Percentiles rank a stretch among this genome's conserved stretches.
These are phyloP conservation scores for Candoia aspera DNA, from an alignment of 2,113 vertebrate species.

Conservation along the genomic window DNA sequence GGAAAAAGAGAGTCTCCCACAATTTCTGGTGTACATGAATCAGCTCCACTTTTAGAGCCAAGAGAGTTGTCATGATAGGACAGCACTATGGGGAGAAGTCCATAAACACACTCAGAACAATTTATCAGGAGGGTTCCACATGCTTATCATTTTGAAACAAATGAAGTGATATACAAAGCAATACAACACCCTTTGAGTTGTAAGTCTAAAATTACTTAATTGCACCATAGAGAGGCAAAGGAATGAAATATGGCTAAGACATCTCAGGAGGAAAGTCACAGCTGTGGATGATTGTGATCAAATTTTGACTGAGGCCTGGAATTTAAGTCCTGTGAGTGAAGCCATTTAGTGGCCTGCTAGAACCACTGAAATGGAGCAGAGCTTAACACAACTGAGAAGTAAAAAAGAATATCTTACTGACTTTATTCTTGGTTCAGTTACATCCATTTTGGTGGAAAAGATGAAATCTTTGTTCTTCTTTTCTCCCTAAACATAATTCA, in stretches of 20 bases:
- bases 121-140: neutral
- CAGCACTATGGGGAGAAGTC: neutral
- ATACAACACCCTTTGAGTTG: neutral
- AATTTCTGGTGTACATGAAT: neutral
- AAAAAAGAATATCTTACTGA: too few species aligned
- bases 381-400: too few species aligned
- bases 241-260: neutral
- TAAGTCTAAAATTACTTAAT: neutral
- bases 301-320: neutral
- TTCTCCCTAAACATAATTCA: too few species aligned
- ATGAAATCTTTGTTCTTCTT: too few species aligned
- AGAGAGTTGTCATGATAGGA: neutral
- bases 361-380: too few species aligned
- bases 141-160: neutral
- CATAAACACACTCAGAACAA: neutral
- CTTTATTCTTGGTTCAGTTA: too few species aligned
- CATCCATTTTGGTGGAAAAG: too few species aligned
- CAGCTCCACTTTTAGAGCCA: neutral
- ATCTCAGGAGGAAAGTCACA: neutral
- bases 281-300: neutral
- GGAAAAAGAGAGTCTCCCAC: neutral
- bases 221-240: neutral
- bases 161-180: neutral
- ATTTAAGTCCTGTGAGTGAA: neutral
- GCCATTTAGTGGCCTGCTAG: too few species aligned